Base-by-base conservation (phyloP, 1,140 invertebrate species). In the Drosophila ficusphila region DNA sequence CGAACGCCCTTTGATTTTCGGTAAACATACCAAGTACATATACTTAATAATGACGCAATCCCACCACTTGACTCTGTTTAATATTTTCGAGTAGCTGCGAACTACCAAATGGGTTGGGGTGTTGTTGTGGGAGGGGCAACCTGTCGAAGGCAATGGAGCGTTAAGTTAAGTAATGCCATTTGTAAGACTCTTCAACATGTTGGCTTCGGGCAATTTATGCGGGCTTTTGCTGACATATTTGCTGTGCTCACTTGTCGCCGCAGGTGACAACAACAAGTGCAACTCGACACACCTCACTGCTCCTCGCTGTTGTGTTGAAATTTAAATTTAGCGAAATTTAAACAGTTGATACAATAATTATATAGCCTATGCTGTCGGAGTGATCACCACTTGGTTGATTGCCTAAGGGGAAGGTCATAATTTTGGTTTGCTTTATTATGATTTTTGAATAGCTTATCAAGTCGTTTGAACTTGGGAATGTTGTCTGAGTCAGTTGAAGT, bases 11-110 rank as follows among this genome's bases (percentile, higher is more conserved):
- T 61, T 29, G 57, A 62, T 62, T 64, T 64, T 11, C n/a, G 44
- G 34, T 65, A 67, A 65, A 65, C 27, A 67, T 4, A 9, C 36
- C 9, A n/a, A 9, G 33, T 25, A 64, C 18, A 21, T 42, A 52
- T 52, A 51, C 25, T 49, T 33, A 27, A 11, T 33, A 25, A 68
- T 68, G 64, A 68, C 44, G 61, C 60, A 68, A 68, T 67, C 34
- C 18, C 23, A 19, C 27, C 56, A 51, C 60, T 67, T 51, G 58
- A 41, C 58, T 57, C 19, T 39, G 7, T 21, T 61, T 65, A 68
- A 67, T 68, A 68, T 68, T 68, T 68, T 68, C 61, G 62, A 68
- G 64, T 68, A 68, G 61, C 64, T 65, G 62, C 36, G 60, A 67
- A 67, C 39, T 33, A 41, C 62, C 16, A 14, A 36, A 16, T 16